Percentiles rank a stretch among this genome's conserved stretches.
phyloP scores from a whole-genome alignment of 2,113 vertebrate species.

The Lethenteron reissneri region DNA sequence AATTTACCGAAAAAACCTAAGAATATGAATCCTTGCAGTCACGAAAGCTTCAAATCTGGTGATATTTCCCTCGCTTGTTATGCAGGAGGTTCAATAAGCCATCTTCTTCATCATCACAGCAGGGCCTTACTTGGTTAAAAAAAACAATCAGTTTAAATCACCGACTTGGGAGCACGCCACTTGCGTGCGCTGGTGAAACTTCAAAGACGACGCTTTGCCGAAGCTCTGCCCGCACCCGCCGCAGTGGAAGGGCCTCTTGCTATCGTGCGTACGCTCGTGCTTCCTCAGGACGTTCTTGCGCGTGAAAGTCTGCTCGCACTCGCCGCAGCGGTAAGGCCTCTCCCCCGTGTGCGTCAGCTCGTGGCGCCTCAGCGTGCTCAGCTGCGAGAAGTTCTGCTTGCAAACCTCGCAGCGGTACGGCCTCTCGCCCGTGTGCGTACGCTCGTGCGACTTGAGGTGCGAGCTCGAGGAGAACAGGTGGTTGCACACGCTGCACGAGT shows the following conservation, averaged over 20 bases:
- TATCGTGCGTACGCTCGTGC: neutral
- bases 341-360: constrained; percentile 2
- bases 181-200: no score
- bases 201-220: neutral
- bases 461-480: neutral
- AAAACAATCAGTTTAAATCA: no score
- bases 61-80: no score
- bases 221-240: neutral
- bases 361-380: neutral
- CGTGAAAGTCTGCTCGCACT: neutral
- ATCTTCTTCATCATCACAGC: no score
- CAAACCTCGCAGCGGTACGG: neutral
- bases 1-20: no score
- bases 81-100: no score
- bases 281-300: neutral
- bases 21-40: no score
- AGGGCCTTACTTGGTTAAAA: no score
- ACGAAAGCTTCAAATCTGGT: no score
- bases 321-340: neutral
- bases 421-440: neutral
- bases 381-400: neutral
- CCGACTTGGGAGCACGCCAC: no score
- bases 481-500: neutral
- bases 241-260: neutral
- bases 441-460: neutral